A percentile compares a stretch with the other conserved stretches of the same genome.
phyloP scores from a whole-genome alignment of 2,888 invertebrate genomes.

The Athalia circularis region DNA sequence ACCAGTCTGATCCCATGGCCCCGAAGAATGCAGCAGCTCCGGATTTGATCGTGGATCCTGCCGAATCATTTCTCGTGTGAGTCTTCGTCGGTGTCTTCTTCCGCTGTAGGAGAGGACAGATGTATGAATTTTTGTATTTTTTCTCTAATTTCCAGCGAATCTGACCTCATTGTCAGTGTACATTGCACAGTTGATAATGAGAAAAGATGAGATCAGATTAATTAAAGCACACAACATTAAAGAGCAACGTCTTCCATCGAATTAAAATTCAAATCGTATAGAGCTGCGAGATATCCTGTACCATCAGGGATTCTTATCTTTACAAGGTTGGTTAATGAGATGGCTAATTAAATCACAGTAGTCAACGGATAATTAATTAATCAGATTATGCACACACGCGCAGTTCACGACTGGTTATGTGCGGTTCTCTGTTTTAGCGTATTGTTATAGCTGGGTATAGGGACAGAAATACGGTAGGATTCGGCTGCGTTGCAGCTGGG shows the following conservation, averaged over 20 bases:
- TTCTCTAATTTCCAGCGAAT: constrained; percentile 4
- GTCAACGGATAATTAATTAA: constrained; percentile 38
- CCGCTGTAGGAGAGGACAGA: constrained; percentile 66
- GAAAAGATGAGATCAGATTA: constrained; percentile 7
- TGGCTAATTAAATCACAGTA: constrained; percentile 36
- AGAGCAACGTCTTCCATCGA: neutral
- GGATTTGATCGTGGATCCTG: constrained; percentile 79
- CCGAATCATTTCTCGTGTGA: constrained; percentile 73
- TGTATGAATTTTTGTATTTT: constrained; percentile 33
- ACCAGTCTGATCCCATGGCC: constrained; percentile 90
- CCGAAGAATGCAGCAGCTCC: constrained; percentile 89
- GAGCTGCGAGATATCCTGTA: neutral
- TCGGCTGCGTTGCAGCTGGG: constrained; percentile 22
- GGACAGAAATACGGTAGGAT: neutral
- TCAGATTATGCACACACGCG: constrained; percentile 25
- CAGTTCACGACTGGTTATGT: neutral
- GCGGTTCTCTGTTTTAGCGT: neutral
- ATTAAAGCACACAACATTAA: constrained; percentile 35
- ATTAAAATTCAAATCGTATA: constrained; percentile 14
- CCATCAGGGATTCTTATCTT: neutral
- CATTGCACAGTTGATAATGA: neutral
- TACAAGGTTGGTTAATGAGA: constrained; percentile 4
- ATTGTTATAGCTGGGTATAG: neutral
- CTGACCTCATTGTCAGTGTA: no score
- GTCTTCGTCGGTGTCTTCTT: constrained; percentile 74